phyloP scores from a whole-genome alignment of 2,113 vertebrate species.

The Neolamprologus devosi region DNA sequence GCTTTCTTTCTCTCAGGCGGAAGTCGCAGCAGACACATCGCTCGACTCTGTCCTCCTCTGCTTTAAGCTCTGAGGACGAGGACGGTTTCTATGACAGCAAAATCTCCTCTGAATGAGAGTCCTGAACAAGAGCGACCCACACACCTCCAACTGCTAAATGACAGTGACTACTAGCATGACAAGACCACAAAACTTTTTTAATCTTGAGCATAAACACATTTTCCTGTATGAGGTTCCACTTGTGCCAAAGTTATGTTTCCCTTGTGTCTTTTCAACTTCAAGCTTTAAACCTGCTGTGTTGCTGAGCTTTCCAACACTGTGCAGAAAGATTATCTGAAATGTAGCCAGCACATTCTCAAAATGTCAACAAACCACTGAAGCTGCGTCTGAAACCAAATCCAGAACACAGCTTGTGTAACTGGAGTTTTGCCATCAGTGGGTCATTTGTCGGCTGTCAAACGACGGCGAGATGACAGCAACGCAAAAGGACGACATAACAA shows the following conservation, averaged over 20 bases:
- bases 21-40: conserved; percentile 70
- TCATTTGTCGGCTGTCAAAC: background rate
- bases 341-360: background rate
- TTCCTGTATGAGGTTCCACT: background rate
- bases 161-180: background rate
- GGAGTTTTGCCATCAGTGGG: background rate
- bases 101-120: conserved; percentile 72
- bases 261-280: background rate
- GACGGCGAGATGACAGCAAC: background rate
- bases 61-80: conserved; percentile 86
- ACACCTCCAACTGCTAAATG: conserved; percentile 77
- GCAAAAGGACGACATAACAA: background rate
- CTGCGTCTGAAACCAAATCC: background rate
- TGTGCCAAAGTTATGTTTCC: background rate
- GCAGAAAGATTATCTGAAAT: background rate
- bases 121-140: conserved; percentile 76
- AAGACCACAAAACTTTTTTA: background rate
- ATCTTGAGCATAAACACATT: background rate
- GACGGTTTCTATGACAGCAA: conserved; percentile 72
- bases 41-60: conserved; percentile 58
- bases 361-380: background rate
- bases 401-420: background rate
- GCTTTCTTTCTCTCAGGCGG: conserved; percentile 64
- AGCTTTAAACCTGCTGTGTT: background rate
- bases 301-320: background rate